phyloP scores from a whole-genome alignment of 2,888 invertebrate genomes.

The Baccha elongata region DNA sequence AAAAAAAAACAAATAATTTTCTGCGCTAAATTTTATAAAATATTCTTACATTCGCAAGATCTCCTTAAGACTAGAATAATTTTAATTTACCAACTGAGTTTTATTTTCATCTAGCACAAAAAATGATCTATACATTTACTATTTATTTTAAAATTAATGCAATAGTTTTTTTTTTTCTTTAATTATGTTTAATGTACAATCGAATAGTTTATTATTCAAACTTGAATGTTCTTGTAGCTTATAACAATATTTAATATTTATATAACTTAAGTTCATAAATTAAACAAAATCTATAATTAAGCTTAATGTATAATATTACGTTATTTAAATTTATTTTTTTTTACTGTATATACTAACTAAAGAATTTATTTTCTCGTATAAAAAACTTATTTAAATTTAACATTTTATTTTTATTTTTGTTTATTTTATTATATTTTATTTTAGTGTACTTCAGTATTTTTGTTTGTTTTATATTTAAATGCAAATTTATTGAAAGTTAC shows the following conservation, averaged over 20 bases:
- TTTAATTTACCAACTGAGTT: slow-evolving; percentile 55
- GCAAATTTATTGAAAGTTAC: slow-evolving; percentile 45
- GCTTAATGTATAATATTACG: slow-evolving; percentile 43
- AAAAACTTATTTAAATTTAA: slow-evolving; percentile 72
- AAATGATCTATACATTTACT: slow-evolving; percentile 37
- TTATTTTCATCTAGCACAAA: slow-evolving; percentile 31
- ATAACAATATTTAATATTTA: slow-evolving; percentile 4
- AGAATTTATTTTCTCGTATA: slow-evolving; percentile 73
- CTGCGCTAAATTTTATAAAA: slow-evolving; percentile 48
- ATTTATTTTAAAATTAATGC: slow-evolving; percentile 16
- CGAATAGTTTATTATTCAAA: slow-evolving; percentile 36
- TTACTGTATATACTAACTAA: slow-evolving; percentile 74
- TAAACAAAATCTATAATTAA: slow-evolving; percentile 46
- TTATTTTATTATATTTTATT: slow-evolving; percentile 19
- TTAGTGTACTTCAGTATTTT: slow-evolving; percentile 39
- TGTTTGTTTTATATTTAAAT: slow-evolving; percentile 66
- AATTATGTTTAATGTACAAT: slow-evolving; percentile 66
- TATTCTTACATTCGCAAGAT: slow-evolving; percentile 55
- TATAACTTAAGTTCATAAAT: background rate
- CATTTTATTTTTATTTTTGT: slow-evolving; percentile 26
- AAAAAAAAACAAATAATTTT: background rate
- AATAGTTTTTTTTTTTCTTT: slow-evolving; percentile 29
- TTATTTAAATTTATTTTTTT: slow-evolving; percentile 61
- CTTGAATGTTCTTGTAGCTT: slow-evolving; percentile 39
- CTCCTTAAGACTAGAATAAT: slow-evolving; percentile 71